Conservation (phyloP, 2,113 vertebrate genomes). For the Cyanoderma ruficeps region DNA sequence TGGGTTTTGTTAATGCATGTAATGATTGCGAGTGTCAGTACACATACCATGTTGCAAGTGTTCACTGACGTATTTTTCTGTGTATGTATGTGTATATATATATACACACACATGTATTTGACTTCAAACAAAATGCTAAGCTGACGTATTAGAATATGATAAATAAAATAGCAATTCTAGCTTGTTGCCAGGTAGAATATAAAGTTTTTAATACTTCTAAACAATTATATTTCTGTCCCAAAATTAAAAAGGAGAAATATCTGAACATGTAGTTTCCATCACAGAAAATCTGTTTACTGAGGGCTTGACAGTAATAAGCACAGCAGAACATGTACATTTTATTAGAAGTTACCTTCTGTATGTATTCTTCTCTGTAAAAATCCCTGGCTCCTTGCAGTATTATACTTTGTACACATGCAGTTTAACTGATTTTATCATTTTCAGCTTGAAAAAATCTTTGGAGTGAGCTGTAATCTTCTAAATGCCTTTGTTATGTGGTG, state of each 20-base stretch:
- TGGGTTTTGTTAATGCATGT: neutral
- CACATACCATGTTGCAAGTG: neutral
- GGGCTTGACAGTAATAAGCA: neutral
- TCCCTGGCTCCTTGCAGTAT: neutral
- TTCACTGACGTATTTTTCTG: neutral
- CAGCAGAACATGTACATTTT: neutral
- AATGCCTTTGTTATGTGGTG: neutral
- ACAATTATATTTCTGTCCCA: neutral
- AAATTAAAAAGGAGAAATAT: neutral
- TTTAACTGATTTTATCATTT: neutral
- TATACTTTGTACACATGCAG: neutral
- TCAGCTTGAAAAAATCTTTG: neutral
- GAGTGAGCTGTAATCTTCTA: neutral
- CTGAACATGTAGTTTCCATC: neutral
- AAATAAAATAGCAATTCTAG: neutral
- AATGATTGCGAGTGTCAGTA: neutral
- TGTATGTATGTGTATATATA: neutral
- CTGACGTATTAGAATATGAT: neutral
- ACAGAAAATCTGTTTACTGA: neutral
- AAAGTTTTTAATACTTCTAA: neutral
- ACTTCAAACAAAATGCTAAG: neutral
- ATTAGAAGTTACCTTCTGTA: neutral
- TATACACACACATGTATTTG: neutral
- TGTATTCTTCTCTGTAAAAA: neutral
- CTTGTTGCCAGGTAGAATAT: neutral